phyloP scores from a whole-genome alignment of 2,113 vertebrate species.

The Oryzias javanicus region DNA sequence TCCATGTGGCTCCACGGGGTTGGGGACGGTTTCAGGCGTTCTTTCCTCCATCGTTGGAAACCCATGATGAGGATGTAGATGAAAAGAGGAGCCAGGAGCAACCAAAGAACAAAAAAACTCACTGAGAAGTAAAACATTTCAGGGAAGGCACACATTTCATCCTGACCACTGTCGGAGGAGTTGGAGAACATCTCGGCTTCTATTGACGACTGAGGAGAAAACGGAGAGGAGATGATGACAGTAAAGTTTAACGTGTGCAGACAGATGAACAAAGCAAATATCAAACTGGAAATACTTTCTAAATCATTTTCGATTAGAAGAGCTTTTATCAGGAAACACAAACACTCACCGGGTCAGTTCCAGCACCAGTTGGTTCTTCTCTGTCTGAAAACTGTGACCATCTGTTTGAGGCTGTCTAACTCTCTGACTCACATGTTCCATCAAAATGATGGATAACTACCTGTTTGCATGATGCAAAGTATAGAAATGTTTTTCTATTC shows the following conservation, averaged over 20 bases:
- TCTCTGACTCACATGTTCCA: no score
- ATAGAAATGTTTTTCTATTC: no score
- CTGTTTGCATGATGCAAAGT: no score
- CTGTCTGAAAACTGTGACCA: no score
- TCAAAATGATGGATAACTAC: no score
- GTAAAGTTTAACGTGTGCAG: neutral
- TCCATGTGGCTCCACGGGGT: neutral
- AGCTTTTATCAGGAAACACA: no score
- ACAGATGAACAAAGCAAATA: no score
- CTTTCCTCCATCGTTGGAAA: constrained; percentile 1
- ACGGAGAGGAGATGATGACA: neutral
- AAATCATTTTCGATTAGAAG: no score
- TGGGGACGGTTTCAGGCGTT: neutral
- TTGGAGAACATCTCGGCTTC: neutral
- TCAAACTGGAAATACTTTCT: no score
- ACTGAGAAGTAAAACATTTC: neutral
- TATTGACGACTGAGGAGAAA: neutral
- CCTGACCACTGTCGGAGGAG: neutral
- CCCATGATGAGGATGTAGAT: neutral
- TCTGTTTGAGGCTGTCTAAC: no score
- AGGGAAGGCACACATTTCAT: accelerated
- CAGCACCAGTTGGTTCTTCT: no score
- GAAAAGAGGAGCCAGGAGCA: neutral
- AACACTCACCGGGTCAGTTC: no score
- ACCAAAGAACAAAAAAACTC: neutral